Evolutionary conservation across 2,797 vertebrate species (phyloP).

Genomic region (Crocodylus rhombifer): DNA sequence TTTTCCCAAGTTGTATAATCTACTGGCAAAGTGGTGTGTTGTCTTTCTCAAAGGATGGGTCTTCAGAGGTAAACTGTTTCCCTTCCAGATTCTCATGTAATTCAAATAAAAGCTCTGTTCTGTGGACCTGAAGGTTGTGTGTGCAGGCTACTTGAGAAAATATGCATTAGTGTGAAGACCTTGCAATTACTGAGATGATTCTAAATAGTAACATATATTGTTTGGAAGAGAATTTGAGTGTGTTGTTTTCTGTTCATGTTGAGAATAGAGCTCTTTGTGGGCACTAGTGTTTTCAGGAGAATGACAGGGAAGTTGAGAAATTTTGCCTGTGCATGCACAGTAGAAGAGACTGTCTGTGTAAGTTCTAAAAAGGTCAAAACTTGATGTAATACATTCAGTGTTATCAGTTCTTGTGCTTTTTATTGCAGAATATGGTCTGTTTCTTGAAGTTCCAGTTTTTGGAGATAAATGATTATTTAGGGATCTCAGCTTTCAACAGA

Average conservation of each 20-base stretch:
- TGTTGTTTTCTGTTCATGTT: not conserved
- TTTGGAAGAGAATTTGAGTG: not conserved
- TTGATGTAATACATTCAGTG: not conserved
- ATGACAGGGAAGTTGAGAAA: not conserved
- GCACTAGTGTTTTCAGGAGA: not conserved
- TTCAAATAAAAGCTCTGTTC: not conserved
- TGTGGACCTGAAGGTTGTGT: not conserved
- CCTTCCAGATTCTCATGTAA: not conserved
- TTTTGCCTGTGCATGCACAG: not conserved
- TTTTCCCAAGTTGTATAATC: not conserved
- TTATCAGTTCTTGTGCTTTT: not conserved
- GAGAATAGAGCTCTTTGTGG: not conserved
- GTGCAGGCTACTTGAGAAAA: not conserved
- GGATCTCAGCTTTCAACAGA: not conserved
- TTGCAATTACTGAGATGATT: not conserved
- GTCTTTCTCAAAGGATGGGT: not conserved
- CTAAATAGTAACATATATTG: not conserved
- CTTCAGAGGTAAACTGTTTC: not conserved
- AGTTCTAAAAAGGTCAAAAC: not conserved
- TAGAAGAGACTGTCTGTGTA: not conserved
- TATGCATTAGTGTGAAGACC: not conserved
- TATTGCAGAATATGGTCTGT: not conserved
- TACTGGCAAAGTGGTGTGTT: not conserved
- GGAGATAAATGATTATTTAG: not conserved
- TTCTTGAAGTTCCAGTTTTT: not conserved